These are phyloP conservation scores for Myzus persicae DNA, from an alignment of 1,140 invertebrate species.

Conservation along the genomic window DNA sequence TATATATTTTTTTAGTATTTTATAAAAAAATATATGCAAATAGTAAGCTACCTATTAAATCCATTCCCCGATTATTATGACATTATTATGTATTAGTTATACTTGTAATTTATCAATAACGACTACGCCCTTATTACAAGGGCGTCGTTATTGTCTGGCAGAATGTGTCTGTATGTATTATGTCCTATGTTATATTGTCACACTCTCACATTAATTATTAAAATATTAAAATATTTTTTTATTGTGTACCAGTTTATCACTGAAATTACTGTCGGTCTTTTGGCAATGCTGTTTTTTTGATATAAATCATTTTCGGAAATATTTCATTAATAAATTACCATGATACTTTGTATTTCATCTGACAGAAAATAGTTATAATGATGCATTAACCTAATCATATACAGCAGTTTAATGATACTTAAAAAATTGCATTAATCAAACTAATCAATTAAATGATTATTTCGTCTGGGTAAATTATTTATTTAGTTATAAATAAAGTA, in stretches of 20 bases:
- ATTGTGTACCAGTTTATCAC: not conserved
- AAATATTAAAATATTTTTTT: not conserved
- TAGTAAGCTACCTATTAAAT: not conserved
- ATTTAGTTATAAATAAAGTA: not conserved
- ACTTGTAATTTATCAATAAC: not conserved
- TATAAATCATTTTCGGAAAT: not conserved
- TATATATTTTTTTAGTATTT: too few relatives aligned
- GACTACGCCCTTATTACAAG: constrained; percentile 24
- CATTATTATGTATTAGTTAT: not conserved
- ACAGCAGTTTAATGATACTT: not conserved
- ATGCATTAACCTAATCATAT: not conserved
- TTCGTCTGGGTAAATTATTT: not conserved
- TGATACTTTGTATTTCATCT: not conserved
- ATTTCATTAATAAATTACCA: not conserved
- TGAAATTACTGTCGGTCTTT: not conserved
- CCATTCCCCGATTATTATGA: not conserved
- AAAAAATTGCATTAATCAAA: not conserved
- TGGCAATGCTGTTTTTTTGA: not conserved
- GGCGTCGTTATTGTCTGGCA: not conserved
- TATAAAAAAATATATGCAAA: not conserved
- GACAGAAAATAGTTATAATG: not conserved
- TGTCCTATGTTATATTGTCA: not conserved
- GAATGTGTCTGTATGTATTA: not conserved
- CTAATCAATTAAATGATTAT: not conserved
- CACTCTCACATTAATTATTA: not conserved